Evolutionary conservation across 2,113 vertebrate species (phyloP), one percentile per base, ranked within the genome.

Genomic region (Dromas ardeola): DNA sequence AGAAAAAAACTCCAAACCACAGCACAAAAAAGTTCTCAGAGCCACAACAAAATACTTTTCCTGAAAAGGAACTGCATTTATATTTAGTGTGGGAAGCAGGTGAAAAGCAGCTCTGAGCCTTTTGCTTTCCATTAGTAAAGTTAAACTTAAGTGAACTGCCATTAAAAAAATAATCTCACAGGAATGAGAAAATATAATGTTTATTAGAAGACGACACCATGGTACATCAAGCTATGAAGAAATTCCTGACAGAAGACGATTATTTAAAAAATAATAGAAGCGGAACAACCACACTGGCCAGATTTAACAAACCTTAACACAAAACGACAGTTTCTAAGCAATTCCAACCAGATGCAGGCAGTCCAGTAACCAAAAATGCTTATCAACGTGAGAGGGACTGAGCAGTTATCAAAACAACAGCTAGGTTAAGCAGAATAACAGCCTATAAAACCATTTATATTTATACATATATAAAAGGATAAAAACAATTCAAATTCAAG

Each of bases 401-500:
- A 69, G 70, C 2, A 76, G 81, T 96, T 90, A 96, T 25, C 80
- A 95, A 94, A 95, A 96, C 92, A 96, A 78, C 94, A 93, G 80
- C 81, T 84, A 81, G 50, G 76, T 96, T 95, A 97, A 94, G 87
- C 95, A 86, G 76, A 89, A 74, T 40, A 95, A 92, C 69, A 67
- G 92, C 83, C 97, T 90, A 89, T 55, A 95, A 97, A 97, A 87
- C 96, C 83, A 95, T 94, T 95, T 88, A 49, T 89, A 93, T 84
- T 97, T 83, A 95, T 89, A 86, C 86, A 94, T 58, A 88, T 93
- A 95, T 59, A 81, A 96, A 96, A 97, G 90, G 74, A 95, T 96
- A 97, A 92, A 97, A 97, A 88, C 98, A 97, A 95, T 96, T 94
- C 45, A 77, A 93, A 88, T 97, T 98, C 98, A 98, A 97, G 98